phyloP scores from a whole-genome alignment of 1,140 invertebrate species.

The Camponotus floridanus region DNA sequence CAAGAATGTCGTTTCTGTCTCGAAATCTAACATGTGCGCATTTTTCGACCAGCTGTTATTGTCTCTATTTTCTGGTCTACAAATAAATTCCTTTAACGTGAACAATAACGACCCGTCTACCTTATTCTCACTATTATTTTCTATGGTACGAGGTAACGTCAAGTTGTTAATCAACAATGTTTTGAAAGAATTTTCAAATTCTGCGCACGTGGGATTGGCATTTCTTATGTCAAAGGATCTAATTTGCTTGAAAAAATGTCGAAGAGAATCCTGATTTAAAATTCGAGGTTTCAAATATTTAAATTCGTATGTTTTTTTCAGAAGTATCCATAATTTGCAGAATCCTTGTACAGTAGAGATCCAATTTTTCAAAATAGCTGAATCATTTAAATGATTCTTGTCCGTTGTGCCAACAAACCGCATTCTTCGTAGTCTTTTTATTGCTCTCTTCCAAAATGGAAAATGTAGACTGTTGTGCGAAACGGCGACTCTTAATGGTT shows the following conservation, averaged over 20 bases:
- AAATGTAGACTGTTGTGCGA: conserved; percentile 40
- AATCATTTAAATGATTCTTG: conserved; percentile 17
- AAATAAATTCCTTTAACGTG: conserved; percentile 20
- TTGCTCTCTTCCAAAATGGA: conserved; percentile 27
- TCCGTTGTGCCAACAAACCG: conserved; percentile 10
- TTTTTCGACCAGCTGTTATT: not conserved
- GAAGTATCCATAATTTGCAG: conserved; percentile 30
- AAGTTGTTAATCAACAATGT: conserved; percentile 32
- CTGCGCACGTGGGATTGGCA: conserved; percentile 28
- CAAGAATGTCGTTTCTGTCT: not conserved
- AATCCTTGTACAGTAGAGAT: conserved; percentile 39
- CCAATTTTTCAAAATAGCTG: conserved; percentile 34
- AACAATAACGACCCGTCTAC: conserved; percentile 49
- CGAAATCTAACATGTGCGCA: conserved; percentile 11
- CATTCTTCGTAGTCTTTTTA: conserved; percentile 31
- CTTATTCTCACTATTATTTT: conserved; percentile 30
- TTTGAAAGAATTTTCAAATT: conserved; percentile 54
- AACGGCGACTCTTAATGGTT: conserved; percentile 35
- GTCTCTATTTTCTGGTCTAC: not conserved
- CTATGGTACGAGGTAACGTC: conserved; percentile 8
- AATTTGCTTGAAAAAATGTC: conserved; percentile 39
- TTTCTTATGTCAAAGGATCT: conserved; percentile 6
- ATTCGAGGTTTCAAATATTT: conserved; percentile 36
- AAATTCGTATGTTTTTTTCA: conserved; percentile 15
- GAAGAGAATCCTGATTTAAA: conserved; percentile 33